These are phyloP conservation scores for Opisthocomus hoazin DNA, from an alignment of 2,113 vertebrate genomes.

Conservation along the genomic window DNA sequence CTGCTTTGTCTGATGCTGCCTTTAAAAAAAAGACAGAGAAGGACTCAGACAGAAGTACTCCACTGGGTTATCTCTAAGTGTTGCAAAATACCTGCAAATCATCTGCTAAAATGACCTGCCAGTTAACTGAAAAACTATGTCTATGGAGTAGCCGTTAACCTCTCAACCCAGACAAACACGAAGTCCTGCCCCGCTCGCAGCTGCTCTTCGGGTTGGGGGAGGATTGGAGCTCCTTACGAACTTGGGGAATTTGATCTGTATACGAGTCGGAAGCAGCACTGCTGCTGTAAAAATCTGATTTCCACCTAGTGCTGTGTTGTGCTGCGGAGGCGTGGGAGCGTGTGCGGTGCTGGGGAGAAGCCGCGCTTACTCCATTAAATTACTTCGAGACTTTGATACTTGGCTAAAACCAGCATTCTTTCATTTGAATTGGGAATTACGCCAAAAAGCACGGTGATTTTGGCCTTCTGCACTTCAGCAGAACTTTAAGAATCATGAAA, in stretches of 20 bases:
- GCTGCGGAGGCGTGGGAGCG: not conserved
- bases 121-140: constrained; percentile 15
- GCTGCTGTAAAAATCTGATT: not conserved
- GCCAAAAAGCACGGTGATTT: not conserved
- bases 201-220: not conserved
- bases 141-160: constrained; percentile 12
- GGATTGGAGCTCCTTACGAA: not conserved
- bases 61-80: constrained; percentile 1
- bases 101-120: constrained; percentile 43
- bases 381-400: not conserved
- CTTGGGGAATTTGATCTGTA: not conserved
- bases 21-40: not conserved
- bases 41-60: not conserved
- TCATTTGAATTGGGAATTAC: not conserved
- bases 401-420: not conserved
- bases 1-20: constrained; percentile 7
- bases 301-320: not conserved
- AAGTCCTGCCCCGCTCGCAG: not conserved
- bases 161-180: not conserved
- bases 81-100: constrained; percentile 47
- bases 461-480: not conserved
- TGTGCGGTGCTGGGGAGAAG: not conserved
- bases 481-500: not conserved
- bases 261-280: not conserved
- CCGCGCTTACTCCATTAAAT: rapidly evolving